Evolutionary conservation across 2,113 vertebrate genomes (phyloP), one percentile per base, ranked within the genome.

Genomic region (Datnioides undecimradiatus): DNA sequence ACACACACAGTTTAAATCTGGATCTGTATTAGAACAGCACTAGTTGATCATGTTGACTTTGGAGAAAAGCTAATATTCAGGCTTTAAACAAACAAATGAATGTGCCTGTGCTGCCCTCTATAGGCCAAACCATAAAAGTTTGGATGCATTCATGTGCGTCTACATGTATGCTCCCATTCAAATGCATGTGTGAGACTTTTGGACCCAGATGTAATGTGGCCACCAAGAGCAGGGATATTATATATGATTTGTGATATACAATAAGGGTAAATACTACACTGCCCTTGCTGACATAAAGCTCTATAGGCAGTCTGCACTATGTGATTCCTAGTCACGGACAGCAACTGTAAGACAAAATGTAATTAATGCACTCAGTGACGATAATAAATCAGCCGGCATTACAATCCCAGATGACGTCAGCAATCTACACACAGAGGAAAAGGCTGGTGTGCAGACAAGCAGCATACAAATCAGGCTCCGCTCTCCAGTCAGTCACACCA

Each of bases 391-490:
- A 25, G n/a, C 25, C 60, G 11, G 36, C 58, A 23, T 21, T 17
- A 76, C 33, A 33, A 23, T 25, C 36, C 17, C 14, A 38, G 57
- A 34, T 36, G 6, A 72, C 49, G 27, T 0, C 2, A 43, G 29
- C 25, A 76, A 73, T 66, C 5, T 65, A 34, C 40, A 27, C n/a
- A 31, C 43, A 31, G 78, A 66, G 49, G 14, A 19, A 65, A 9
- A 19, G 9, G 38, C 17, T 54, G 63, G 60, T 49, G 57, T n/a
- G 71, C 48, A 46, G 72, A 66, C 70, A 51, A 19, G 33, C 76
- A 25, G 67, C 79, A 46, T n/a, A 60, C 80, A 58, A 54, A 82
- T 88, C 71, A 82, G 41, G 70, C 65, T 48, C 46, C 60, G 38
- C 60, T 16, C 59, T 33, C 70, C 29, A 41, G 57, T 54, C 64